These are phyloP conservation scores for Himalopsyche anomala DNA, from an alignment of 2,888 invertebrate species.

Conservation along the genomic window DNA sequence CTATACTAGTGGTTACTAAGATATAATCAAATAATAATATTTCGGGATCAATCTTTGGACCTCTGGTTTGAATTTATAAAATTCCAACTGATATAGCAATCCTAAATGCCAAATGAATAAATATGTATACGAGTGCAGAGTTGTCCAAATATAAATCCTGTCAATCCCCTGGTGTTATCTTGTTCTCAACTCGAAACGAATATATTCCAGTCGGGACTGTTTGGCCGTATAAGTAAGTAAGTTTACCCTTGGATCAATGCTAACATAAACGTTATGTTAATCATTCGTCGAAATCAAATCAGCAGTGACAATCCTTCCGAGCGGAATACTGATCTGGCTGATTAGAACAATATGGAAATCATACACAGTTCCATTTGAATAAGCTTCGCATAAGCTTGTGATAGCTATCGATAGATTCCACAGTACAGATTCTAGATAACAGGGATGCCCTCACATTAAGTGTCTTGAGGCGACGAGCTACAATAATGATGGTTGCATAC, in stretches of 20 bases:
- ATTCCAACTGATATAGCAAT: too few relatives aligned
- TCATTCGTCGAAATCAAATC: constrained; percentile 40
- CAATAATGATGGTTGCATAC: too few relatives aligned
- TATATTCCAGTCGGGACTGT: neutral
- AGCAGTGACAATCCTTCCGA: constrained; percentile 11
- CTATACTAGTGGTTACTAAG: too few relatives aligned
- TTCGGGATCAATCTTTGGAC: too few relatives aligned
- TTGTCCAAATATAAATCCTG: too few relatives aligned
- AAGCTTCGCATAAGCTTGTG: neutral
- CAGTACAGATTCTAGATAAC: neutral
- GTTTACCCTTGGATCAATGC: constrained; percentile 7
- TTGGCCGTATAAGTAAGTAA: constrained; percentile 1
- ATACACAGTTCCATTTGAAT: constrained; percentile 34
- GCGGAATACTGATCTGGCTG: constrained; percentile 3
- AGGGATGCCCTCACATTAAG: too few relatives aligned
- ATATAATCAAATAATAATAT: too few relatives aligned
- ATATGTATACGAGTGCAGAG: too few relatives aligned
- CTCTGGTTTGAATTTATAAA: too few relatives aligned
- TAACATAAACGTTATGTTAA: constrained; percentile 40
- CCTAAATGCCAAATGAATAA: too few relatives aligned
- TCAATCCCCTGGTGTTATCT: neutral
- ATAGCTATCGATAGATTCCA: constrained; percentile 23
- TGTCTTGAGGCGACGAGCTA: too few relatives aligned
- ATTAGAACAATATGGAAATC: constrained; percentile 40
- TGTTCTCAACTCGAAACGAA: neutral